phyloP scores from a whole-genome alignment of 2,797 vertebrate genomes.

The Micropoecilia bifurca region DNA sequence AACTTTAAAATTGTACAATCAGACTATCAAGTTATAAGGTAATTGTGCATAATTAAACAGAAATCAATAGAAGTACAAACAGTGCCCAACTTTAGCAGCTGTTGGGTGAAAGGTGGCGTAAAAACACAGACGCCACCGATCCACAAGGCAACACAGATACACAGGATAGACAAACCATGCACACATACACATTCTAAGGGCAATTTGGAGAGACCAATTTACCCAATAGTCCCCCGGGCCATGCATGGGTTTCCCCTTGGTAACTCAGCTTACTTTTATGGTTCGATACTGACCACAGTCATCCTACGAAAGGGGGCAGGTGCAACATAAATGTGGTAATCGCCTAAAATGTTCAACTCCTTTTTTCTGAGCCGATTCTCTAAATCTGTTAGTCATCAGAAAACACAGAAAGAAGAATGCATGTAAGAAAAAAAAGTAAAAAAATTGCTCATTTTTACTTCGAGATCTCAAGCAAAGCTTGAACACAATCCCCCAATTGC shows the following conservation, averaged over 20 bases:
- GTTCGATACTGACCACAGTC: conserved; percentile 30
- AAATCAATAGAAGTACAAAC: neutral
- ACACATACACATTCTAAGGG: neutral
- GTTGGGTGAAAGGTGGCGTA: neutral
- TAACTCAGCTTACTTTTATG: neutral
- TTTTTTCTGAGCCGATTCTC: conserved; percentile 30
- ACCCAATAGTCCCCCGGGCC: neutral
- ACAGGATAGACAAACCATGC: neutral
- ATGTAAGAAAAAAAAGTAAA: neutral
- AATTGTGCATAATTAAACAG: neutral
- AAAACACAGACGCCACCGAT: neutral
- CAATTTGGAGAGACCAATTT: neutral
- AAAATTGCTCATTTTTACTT: conserved; percentile 53
- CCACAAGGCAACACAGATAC: neutral
- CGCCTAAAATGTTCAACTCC: conserved; percentile 22
- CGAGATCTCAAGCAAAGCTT: conserved; percentile 56
- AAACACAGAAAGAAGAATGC: neutral
- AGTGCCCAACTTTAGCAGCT: neutral
- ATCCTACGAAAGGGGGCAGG: conserved; percentile 14
- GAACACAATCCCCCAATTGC: conserved; percentile 75
- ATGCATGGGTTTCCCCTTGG: neutral
- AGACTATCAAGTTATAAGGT: neutral
- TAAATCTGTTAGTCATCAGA: conserved; percentile 28
- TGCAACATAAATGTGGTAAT: conserved; percentile 4
- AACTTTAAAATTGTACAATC: neutral